Conservation (phyloP, 64 coral and sea anemone genomes). For the Stichodactyla helianthus region DNA sequence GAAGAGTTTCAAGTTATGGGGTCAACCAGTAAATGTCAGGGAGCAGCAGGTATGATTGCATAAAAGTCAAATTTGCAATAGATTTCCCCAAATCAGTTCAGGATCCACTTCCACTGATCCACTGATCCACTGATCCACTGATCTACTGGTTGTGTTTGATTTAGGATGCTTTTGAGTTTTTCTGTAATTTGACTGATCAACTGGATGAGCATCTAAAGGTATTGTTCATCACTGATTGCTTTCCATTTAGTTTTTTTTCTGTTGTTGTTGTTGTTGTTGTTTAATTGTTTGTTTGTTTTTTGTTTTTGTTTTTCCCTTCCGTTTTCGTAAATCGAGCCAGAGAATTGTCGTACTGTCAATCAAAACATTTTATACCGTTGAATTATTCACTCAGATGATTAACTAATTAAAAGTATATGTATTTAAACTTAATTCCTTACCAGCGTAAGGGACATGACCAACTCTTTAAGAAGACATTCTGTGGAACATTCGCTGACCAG, state of each 20-base stretch:
- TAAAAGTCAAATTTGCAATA: neutral
- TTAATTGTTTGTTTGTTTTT: too few relatives aligned
- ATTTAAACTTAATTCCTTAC: neutral
- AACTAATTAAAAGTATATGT: too few relatives aligned
- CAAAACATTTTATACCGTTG: too few relatives aligned
- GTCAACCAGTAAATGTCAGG: slow-evolving; percentile 94
- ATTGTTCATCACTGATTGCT: neutral
- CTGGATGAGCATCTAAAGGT: slow-evolving; percentile 92
- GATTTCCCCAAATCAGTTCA: neutral
- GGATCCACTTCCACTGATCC: too few relatives aligned
- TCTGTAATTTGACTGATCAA: slow-evolving; percentile 93
- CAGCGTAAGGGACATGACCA: slow-evolving; percentile 73
- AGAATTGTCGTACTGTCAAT: too few relatives aligned
- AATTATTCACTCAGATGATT: too few relatives aligned
- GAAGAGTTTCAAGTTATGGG: slow-evolving; percentile 93
- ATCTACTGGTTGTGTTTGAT: neutral
- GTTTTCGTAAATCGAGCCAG: too few relatives aligned
- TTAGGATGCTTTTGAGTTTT: slow-evolving; percentile 96
- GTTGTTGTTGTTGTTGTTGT: too few relatives aligned
- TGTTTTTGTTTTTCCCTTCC: too few relatives aligned
- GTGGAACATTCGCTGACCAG: slow-evolving; percentile 98
- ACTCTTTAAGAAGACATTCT: slow-evolving; percentile 90
- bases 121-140: too few relatives aligned
- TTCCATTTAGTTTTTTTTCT: too few relatives aligned
- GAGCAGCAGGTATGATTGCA: slow-evolving; percentile 72